phyloP scores from a whole-genome alignment of 1,140 invertebrate species.

The Brachionus angularis region DNA sequence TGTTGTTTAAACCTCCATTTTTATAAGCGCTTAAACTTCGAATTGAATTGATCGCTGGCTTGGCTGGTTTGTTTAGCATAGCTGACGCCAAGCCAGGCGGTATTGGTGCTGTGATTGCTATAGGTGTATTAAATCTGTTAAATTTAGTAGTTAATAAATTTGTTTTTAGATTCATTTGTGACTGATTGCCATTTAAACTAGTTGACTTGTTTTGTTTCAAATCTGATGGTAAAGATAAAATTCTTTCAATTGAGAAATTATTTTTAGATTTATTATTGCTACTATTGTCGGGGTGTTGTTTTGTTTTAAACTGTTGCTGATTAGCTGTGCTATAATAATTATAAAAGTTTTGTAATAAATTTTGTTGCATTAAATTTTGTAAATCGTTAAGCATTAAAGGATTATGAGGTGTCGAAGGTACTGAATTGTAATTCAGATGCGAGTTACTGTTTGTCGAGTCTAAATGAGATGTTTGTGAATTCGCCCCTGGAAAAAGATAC shows the following conservation, averaged over 20 bases:
- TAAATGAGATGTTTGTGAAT: too few relatives aligned
- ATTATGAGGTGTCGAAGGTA: neutral
- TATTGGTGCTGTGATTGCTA: slow-evolving; percentile 30
- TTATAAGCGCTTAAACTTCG: too few relatives aligned
- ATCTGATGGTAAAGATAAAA: slow-evolving; percentile 36
- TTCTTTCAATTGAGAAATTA: slow-evolving; percentile 43
- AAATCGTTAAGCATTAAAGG: slow-evolving; percentile 13
- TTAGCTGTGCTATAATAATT: neutral
- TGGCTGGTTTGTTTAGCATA: neutral
- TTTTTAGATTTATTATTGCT: neutral
- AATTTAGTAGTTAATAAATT: slow-evolving; percentile 31
- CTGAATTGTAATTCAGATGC: too few relatives aligned
- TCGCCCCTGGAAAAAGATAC: slow-evolving; percentile 36
- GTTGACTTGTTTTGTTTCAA: slow-evolving; percentile 5
- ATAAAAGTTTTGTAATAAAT: slow-evolving; percentile 13
- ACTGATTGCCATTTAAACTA: neutral
- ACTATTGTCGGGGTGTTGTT: neutral
- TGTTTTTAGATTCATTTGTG: neutral
- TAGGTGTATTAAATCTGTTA: slow-evolving; percentile 21
- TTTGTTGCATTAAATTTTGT: slow-evolving; percentile 21
- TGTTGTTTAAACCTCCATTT: too few relatives aligned
- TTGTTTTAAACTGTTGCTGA: slow-evolving; percentile 1
- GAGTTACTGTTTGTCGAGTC: too few relatives aligned
- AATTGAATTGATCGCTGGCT: neutral
- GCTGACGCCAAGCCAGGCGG: neutral